Conservation (phyloP, 2,888 invertebrate species). For the Caenorhabditis drosophilae region DNA sequence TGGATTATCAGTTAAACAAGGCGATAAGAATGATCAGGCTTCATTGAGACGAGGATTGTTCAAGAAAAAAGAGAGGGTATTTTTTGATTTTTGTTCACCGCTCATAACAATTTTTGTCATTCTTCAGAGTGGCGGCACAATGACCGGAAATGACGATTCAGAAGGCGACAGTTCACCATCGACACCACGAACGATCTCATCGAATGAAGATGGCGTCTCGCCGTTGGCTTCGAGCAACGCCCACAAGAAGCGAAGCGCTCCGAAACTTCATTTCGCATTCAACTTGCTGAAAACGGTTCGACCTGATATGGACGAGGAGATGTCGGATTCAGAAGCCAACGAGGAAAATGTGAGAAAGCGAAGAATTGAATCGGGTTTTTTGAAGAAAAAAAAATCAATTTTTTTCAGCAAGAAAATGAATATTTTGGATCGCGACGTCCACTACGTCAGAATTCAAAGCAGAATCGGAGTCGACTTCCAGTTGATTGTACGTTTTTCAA, state of each 20-base stretch:
- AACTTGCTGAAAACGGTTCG: conserved; percentile 63
- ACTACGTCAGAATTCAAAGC: conserved; percentile 25
- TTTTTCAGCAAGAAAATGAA: conserved; percentile 17
- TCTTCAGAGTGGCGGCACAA: conserved; percentile 30
- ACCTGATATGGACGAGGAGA: conserved; percentile 69
- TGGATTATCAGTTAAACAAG: conserved; percentile 17
- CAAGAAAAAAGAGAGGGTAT: conserved; percentile 60
- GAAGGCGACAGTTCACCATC: conserved; percentile 66
- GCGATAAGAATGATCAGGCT: conserved; percentile 37
- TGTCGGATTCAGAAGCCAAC: conserved; percentile 58
- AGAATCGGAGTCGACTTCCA: conserved; percentile 19
- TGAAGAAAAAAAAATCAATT: neutral
- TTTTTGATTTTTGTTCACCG: no score
- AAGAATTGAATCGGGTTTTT: neutral
- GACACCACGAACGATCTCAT: conserved; percentile 61
- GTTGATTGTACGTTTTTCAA: conserved; percentile 25
- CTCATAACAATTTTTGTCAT: no score
- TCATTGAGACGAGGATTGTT: conserved; percentile 65
- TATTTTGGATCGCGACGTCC: conserved; percentile 5
- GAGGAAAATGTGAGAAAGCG: conserved; percentile 19
- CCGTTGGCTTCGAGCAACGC: conserved; percentile 28
- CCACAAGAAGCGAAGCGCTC: conserved; percentile 70
- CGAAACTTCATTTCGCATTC: conserved; percentile 71
- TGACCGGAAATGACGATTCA: conserved; percentile 51
- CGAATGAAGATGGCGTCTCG: conserved; percentile 53